Evolutionary conservation across 2,888 invertebrate species (phyloP).

Genomic region (Lissonota sp.): DNA sequence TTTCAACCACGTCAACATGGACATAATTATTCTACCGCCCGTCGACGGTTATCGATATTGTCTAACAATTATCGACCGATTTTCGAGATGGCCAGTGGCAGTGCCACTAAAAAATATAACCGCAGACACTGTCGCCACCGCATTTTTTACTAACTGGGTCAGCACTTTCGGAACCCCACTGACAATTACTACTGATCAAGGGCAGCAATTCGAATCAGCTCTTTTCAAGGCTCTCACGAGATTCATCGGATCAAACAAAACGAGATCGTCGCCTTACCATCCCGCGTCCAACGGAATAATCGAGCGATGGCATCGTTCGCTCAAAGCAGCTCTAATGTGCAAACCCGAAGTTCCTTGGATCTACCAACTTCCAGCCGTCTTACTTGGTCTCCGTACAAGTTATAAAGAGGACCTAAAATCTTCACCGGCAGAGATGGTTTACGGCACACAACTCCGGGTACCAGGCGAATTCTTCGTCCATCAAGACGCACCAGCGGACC

Average conservation of each 20-base stretch:
- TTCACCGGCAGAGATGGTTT: constrained; percentile 66
- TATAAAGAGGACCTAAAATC: constrained; percentile 51
- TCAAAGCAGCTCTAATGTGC: constrained; percentile 71
- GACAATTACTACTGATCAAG: not conserved
- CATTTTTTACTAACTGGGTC: not conserved
- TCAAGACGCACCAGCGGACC: constrained; percentile 38
- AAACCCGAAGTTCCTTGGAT: constrained; percentile 23
- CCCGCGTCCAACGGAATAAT: constrained; percentile 62
- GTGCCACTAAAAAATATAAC: constrained; percentile 3
- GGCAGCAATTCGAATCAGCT: not conserved
- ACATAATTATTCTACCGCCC: not conserved
- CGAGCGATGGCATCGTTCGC: constrained; percentile 71
- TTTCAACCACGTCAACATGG: constrained; percentile 24
- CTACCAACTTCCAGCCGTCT: constrained; percentile 14
- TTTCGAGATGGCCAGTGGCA: constrained; percentile 27
- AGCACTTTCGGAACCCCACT: not conserved
- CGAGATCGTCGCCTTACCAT: constrained; percentile 63
- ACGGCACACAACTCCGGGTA: constrained; percentile 63
- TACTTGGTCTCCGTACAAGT: constrained; percentile 19
- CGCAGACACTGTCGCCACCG: not conserved
- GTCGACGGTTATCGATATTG: constrained; percentile 16
- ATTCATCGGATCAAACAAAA: constrained; percentile 57
- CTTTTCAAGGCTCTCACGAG: not conserved
- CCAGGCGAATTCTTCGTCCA: constrained; percentile 64
- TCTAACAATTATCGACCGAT: constrained; percentile 3